Conservation (phyloP, 2,888 invertebrate genomes). For the Euphydryas editha region DNA sequence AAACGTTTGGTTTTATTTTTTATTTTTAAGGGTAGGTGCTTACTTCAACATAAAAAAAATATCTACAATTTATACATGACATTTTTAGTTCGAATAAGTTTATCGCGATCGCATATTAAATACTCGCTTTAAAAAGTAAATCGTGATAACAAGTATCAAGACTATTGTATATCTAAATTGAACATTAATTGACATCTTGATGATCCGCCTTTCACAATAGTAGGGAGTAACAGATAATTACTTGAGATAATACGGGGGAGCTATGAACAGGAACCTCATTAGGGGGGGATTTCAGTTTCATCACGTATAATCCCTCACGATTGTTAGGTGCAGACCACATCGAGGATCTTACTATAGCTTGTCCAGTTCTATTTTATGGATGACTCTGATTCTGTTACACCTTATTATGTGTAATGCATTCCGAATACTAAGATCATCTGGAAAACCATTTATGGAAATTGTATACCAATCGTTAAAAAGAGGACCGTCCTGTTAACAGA, state of each 20-base stretch:
- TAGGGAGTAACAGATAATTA: conserved; percentile 66
- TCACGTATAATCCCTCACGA: conserved; percentile 62
- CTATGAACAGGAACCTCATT: conserved; percentile 62
- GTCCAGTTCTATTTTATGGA: conserved; percentile 47
- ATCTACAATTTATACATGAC: not conserved
- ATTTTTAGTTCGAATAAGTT: not conserved
- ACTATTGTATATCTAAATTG: conserved; percentile 36
- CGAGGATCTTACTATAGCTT: conserved; percentile 39
- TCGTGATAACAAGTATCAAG: conserved; percentile 35
- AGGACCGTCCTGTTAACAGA: conserved; percentile 83
- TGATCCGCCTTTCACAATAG: conserved; percentile 45
- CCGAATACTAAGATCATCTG: conserved; percentile 72
- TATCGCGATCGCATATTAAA: not conserved
- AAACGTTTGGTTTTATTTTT: no score
- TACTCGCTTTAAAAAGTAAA: conserved; percentile 15
- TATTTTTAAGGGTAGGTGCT: no score
- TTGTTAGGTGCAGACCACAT: conserved; percentile 54
- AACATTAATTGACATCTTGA: conserved; percentile 51
- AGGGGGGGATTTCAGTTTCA: conserved; percentile 64
- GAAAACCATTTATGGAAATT: conserved; percentile 82
- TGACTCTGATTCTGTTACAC: conserved; percentile 57
- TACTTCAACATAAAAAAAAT: no score
- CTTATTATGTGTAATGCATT: conserved; percentile 71
- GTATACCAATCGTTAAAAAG: conserved; percentile 83
- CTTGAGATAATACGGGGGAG: conserved; percentile 63